Conservation (phyloP, 2,113 vertebrate genomes). For the Cygnus atratus region DNA sequence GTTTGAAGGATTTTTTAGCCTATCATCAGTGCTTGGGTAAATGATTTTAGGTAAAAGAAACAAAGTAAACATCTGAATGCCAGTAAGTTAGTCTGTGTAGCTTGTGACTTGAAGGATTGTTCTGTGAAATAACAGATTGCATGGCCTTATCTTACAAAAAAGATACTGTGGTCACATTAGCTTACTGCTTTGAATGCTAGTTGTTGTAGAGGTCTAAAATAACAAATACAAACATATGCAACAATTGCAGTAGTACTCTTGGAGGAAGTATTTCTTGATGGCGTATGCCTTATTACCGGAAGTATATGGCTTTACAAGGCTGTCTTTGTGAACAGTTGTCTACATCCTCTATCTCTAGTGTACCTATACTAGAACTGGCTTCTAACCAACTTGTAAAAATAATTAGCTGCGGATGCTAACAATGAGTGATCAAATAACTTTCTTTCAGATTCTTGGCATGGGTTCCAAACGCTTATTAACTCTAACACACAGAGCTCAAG, state of each 20-base stretch:
- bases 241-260: not conserved
- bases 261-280: not conserved
- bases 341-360: not conserved
- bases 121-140: not conserved
- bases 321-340: not conserved
- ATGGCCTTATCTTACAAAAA: not conserved
- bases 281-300: not conserved
- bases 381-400: not conserved
- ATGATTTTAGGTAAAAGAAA: not conserved
- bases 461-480: constrained; percentile 93
- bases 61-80: too few relatives aligned
- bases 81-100: not conserved
- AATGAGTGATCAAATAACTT: not conserved
- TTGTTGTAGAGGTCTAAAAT: not conserved
- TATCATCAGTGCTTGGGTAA: not conserved
- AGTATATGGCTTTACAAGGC: not conserved
- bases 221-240: not conserved
- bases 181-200: not conserved
- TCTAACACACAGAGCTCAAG: constrained; percentile 93
- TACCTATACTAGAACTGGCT: not conserved
- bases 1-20: not conserved
- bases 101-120: not conserved
- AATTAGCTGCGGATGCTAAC: not conserved
- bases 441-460: constrained; percentile 91
- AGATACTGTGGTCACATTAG: too few relatives aligned